phyloP scores from a whole-genome alignment of 1,140 invertebrate species.

The Andrena cerasifolii region DNA sequence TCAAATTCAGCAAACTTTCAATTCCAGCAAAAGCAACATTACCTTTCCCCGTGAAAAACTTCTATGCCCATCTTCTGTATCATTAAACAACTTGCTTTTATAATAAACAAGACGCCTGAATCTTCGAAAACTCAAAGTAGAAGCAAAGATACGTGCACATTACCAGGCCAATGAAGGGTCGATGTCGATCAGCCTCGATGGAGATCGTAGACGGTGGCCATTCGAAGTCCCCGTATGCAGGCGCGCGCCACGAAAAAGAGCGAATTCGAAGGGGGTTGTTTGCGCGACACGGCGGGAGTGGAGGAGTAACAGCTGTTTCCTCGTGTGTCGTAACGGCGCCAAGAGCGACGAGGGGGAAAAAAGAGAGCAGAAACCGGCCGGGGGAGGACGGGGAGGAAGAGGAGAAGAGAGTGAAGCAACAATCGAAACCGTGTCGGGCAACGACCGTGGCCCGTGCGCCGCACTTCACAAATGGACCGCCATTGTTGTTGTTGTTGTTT shows the following conservation, averaged over 20 bases:
- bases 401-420: slow-evolving; percentile 63
- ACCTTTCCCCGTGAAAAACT: too few species aligned
- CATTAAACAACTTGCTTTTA: too few species aligned
- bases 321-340: slow-evolving; percentile 59
- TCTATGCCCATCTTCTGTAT: too few species aligned
- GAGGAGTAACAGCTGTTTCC: slow-evolving; percentile 71
- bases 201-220: slow-evolving; percentile 22
- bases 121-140: too few species aligned
- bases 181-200: slow-evolving; percentile 33
- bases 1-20: too few species aligned
- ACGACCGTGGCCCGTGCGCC: slow-evolving; percentile 61
- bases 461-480: slow-evolving; percentile 48
- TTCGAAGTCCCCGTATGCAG: slow-evolving; percentile 41
- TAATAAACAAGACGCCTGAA: too few species aligned
- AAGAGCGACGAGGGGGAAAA: slow-evolving; percentile 53
- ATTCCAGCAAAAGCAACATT: too few species aligned
- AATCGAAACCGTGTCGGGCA: slow-evolving; percentile 70
- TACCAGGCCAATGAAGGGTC: background rate
- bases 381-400: slow-evolving; percentile 39
- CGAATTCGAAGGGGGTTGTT: slow-evolving; percentile 59
- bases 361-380: slow-evolving; percentile 45
- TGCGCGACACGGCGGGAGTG: slow-evolving; percentile 37
- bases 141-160: too few species aligned
- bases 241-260: slow-evolving; percentile 43
- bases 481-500: slow-evolving; percentile 62